phyloP scores from a whole-genome alignment of 2,113 vertebrate genomes.

The Thamnophis sirtalis region DNA sequence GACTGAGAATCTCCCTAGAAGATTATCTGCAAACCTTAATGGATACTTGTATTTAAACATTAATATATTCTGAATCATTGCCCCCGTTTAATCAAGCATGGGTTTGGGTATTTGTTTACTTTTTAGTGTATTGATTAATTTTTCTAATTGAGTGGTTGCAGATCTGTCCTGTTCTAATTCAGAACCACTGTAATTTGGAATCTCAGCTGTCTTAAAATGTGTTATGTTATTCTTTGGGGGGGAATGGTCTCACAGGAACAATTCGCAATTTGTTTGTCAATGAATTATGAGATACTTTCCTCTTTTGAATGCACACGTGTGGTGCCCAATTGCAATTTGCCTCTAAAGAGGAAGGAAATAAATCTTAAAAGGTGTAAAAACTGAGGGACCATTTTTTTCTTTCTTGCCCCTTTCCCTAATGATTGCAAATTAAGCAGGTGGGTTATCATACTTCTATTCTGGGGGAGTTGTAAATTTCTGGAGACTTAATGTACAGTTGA shows the following conservation, averaged over 20 bases:
- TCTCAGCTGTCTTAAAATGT: background rate
- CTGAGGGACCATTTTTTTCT: background rate
- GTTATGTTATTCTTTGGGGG: background rate
- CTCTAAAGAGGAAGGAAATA: background rate
- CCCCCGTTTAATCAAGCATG: background rate
- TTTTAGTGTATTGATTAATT: background rate
- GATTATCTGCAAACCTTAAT: background rate
- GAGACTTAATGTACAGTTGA: background rate
- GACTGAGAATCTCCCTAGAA: too few relatives aligned
- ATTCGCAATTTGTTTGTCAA: background rate
- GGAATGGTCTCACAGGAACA: background rate
- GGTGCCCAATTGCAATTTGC: background rate
- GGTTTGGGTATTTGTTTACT: background rate
- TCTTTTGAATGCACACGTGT: background rate
- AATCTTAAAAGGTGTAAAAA: background rate
- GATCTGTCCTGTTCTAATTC: background rate
- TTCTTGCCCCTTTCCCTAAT: background rate
- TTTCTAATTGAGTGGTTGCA: background rate
- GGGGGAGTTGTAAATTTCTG: background rate
- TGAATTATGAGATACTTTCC: background rate
- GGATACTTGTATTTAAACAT: background rate
- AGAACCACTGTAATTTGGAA: background rate
- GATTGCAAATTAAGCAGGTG: background rate
- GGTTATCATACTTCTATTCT: background rate
- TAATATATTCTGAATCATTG: background rate